Evolutionary conservation across 2,888 invertebrate species (phyloP), one percentile per base, ranked within the genome.

Genomic region (Syrista parreyssii): DNA sequence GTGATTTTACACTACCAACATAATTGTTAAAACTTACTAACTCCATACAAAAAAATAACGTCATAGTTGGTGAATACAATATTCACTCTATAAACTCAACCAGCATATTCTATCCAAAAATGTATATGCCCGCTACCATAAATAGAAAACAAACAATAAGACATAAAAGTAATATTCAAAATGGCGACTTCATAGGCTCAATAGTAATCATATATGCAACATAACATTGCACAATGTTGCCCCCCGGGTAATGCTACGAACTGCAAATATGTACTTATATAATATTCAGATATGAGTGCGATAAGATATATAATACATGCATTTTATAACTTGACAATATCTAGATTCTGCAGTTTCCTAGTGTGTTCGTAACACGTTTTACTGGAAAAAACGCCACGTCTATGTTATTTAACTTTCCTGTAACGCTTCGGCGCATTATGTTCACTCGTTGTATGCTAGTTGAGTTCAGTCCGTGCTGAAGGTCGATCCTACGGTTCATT

Each of bases 391-490:
- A 55, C 1, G 23, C 4, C 15, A 40, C 23, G 40, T 55, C 40
- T 55, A 40, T 23, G 23, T 55, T 15, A 40, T 77, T 68, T n/a
- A 68, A 40, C 73, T n/a, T 33, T 30, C 74, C 73, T 32, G 33
- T 35, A 75, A 74, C 68, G 33, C 55, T 55, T 73, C 76, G 68
- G 31, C 75, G 55, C 15, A 30, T 78, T 88, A 74, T 31, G 3
- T 71, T 69, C 15, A 76, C 69, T 30, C 55, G 35, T 15, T 81
- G 71, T 74, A 80, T 80, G 79, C 71, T 82, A 83, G 78, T 81
- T 35, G 76, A 77, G 71, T 76, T 76, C 75, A n/a, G n/a, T 68
- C 68, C 33, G 68, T 74, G 36, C 33, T 78, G 75, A 32, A 12
- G 74, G 33, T 82, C 76, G 73, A 77, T 69, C 33, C 30, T 83